Base-by-base conservation (phyloP, 2,888 invertebrate genomes). In the Nycteola revayana region DNA sequence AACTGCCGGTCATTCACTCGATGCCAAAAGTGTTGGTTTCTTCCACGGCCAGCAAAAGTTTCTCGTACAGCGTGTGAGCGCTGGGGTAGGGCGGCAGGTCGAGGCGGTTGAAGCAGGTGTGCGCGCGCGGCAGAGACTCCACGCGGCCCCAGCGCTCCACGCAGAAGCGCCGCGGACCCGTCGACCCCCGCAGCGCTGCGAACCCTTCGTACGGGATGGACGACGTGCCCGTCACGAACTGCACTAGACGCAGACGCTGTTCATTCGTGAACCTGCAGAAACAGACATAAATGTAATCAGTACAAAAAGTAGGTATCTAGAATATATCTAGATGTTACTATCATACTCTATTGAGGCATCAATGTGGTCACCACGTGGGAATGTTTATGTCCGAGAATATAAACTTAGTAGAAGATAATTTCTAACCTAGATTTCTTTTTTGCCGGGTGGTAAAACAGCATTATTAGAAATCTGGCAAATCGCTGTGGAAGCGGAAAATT, bases 191-290 rank as follows among this genome's bases (percentile, higher is more conserved):
- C 36, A 99, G 86, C 1, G 98, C 98, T 0, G 97, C 91, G 87
- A 99, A 99, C 1, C 99, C 99, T 78, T 99, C 98, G 79, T 97
- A 98, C 0, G 99, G 99, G 64, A 99, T 96, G 62, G 97, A 98
- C 0, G 98, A 98, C 0, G 98, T 98, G 25, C 99, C 99, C 5
- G 99, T 99, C 42, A 99, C 98, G 87, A 99, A 99, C 85, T 98
- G 97, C 20, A 99, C 90, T 38, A 99, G 89, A 25, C 98, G 92
- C 9, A 99, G 89, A 7, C 98, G 92, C 66, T 98, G 96, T 76
- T 98, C 98, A 81, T 99, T 99, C 42, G 95, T 95, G 77, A 98
- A 98, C 67, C 94, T 92, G 74, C 36, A 66, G 42, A 14, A n/a
- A n/a, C n/a, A n/a, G n/a, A n/a, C n/a, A n/a, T n/a, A n/a, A n/a